Base-by-base conservation (phyloP, 1,140 invertebrate genomes). In the Lepidotrigona ventralis region DNA sequence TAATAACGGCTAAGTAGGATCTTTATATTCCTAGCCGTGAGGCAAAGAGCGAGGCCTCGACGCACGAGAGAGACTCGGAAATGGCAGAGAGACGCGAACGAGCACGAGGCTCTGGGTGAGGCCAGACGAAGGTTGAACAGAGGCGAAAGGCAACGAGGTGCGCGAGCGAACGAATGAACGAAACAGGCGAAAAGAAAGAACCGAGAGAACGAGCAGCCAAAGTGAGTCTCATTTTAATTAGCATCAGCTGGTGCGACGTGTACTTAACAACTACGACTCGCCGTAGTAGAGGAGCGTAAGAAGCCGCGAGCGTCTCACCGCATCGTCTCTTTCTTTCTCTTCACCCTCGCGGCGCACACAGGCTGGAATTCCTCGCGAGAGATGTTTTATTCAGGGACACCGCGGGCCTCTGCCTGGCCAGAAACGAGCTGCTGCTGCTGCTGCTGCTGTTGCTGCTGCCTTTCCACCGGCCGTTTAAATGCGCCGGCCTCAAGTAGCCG, bases 1-100 rank as follows among this genome's bases (percentile, higher is more conserved):
- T 93, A 94, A 93, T 93, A 94, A 92, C 90, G 91, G 91, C 91
- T 93, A 94, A 94, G 92, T 94, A 93, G 93, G 93, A 94, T 94
- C 93, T 93, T 94, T 94, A 93, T 93, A 94, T 93, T 93, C 93
- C 89, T 93, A 87, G 92, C 92, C 91, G 90, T 90, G 88, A 93
- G 93, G 92, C 91, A 92, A 64, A 88, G 83, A 64, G 19, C 17
- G 68, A n/a, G 83, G 64, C 69, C 64, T 64, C 69, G 77, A n/a
- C n/a, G n/a, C n/a, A n/a, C n/a, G 33, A 64, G 76, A 84, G 79
- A 80, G 72, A 58, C n/a, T 73, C 83, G n/a, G 81, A 51, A 69
- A 77, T 66, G 77, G 78, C 64, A 39, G 56, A 53, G 82, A 53
- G 82, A 56, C 12, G 39, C 21, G 17, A n/a, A 53, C 46, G 21